These are phyloP conservation scores for Vicugna pacos DNA, from an alignment of 2,113 vertebrate species.

Conservation along the genomic window DNA sequence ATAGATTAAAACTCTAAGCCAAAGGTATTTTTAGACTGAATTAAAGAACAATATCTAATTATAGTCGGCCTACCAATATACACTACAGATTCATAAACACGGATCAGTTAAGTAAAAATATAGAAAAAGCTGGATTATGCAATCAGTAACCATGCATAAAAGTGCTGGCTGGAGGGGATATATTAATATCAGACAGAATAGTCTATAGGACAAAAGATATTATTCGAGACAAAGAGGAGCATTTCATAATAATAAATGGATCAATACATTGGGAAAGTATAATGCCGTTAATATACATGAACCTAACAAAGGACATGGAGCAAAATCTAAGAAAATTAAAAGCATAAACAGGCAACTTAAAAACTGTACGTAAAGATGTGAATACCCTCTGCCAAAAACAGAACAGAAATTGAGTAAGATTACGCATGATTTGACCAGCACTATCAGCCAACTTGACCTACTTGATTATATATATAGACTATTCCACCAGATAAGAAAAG, in stretches of 20 bases:
- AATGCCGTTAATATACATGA: neutral
- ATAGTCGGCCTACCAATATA: neutral
- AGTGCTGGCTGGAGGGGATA: neutral
- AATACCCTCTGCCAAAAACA: neutral
- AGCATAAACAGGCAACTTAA: neutral
- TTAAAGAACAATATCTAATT: neutral
- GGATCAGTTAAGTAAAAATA: neutral
- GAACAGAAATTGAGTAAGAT: neutral
- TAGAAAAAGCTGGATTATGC: neutral
- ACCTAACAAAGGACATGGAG: neutral
- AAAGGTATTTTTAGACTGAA: neutral
- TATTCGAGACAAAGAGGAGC: neutral
- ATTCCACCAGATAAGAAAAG: neutral
- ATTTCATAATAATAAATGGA: neutral
- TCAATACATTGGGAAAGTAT: neutral
- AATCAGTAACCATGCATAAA: neutral
- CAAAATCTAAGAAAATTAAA: neutral
- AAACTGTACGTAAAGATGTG: neutral
- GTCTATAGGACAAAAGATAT: neutral
- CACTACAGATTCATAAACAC: neutral
- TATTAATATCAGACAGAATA: neutral
- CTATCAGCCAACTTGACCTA: neutral
- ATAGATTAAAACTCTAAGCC: neutral
- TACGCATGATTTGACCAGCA: neutral
- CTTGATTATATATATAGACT: neutral